Evolutionary conservation across 2,113 vertebrate species (phyloP).

Genomic region (Speoplatyrhinus poulsoni): DNA sequence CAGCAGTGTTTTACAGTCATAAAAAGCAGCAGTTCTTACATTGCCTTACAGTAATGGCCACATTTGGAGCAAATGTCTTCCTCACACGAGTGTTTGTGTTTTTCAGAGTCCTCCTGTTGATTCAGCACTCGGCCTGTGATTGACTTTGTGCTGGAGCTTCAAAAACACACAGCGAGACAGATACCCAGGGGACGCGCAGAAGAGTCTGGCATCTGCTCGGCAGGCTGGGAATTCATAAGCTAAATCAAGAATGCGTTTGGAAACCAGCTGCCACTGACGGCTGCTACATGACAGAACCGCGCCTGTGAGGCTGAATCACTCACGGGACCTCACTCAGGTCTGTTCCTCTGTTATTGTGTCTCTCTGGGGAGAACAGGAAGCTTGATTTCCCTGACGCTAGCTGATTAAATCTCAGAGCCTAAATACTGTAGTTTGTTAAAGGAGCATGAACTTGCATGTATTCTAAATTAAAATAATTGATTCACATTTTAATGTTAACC

Average conservation of each 20-base stretch:
- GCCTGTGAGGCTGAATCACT: slow-evolving; percentile 32
- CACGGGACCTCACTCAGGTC: slow-evolving; percentile 6
- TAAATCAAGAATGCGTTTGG: slow-evolving; percentile 55
- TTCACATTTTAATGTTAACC: no score
- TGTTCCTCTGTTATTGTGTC: slow-evolving; percentile 21
- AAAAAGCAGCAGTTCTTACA: background rate
- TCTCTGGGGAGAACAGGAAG: slow-evolving; percentile 23
- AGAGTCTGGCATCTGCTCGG: slow-evolving; percentile 60
- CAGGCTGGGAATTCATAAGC: slow-evolving; percentile 61
- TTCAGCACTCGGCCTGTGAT: slow-evolving; percentile 41
- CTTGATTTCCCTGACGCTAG: slow-evolving; percentile 51
- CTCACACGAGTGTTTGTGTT: slow-evolving; percentile 26
- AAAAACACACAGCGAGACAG: slow-evolving; percentile 32
- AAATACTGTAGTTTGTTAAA: slow-evolving; percentile 38
- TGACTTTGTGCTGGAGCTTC: slow-evolving; percentile 36
- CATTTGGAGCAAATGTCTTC: slow-evolving; percentile 5
- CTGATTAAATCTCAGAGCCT: slow-evolving; percentile 40
- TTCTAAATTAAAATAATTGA: slow-evolving; percentile 8
- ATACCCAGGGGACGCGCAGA: slow-evolving; percentile 28
- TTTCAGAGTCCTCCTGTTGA: slow-evolving; percentile 34
- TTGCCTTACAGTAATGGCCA: background rate
- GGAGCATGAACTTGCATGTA: slow-evolving; percentile 34
- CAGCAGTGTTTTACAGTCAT: background rate
- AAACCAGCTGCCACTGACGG: slow-evolving; percentile 59
- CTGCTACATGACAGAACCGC: slow-evolving; percentile 41